A percentile compares a stretch with the other conserved stretches of the same genome.
Evolutionary conservation across 2,797 vertebrate genomes (phyloP).

Genomic region (Pseudocheirus occidentalis): DNA sequence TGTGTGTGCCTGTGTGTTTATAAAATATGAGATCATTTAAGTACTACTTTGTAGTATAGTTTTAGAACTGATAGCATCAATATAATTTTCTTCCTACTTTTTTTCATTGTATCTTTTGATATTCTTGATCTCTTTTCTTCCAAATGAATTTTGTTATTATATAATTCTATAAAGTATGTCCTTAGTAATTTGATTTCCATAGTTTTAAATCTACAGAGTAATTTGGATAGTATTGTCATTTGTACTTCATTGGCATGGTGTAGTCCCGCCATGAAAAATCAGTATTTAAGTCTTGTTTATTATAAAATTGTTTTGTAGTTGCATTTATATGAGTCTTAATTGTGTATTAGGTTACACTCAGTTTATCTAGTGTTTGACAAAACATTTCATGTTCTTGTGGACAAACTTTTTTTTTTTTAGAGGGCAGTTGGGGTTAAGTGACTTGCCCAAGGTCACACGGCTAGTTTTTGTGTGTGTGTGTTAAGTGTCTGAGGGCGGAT

Average conservation of each 20-base stretch:
- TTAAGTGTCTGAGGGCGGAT: too few relatives aligned
- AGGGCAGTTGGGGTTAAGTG: too few relatives aligned
- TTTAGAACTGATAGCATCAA: background rate
- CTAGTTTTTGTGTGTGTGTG: too few relatives aligned
- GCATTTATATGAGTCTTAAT: background rate
- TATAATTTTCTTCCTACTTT: background rate
- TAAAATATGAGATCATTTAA: background rate
- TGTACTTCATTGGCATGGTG: background rate
- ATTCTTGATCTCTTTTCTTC: background rate
- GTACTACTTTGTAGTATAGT: background rate
- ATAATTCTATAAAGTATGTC: background rate
- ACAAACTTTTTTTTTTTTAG: too few relatives aligned
- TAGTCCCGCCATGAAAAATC: background rate
- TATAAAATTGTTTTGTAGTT: background rate
- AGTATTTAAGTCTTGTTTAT: background rate
- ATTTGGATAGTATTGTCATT: background rate
- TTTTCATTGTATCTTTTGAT: background rate
- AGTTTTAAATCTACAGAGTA: background rate
- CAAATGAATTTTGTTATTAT: background rate
- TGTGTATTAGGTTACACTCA: background rate
- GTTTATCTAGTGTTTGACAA: background rate
- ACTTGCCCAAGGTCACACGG: too few relatives aligned
- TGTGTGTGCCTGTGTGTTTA: background rate
- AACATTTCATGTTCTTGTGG: background rate
- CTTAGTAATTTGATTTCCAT: background rate